Evolutionary conservation across 2,113 vertebrate genomes (phyloP), one percentile per base, ranked within the genome.

Genomic region (Pelusios castaneus): DNA sequence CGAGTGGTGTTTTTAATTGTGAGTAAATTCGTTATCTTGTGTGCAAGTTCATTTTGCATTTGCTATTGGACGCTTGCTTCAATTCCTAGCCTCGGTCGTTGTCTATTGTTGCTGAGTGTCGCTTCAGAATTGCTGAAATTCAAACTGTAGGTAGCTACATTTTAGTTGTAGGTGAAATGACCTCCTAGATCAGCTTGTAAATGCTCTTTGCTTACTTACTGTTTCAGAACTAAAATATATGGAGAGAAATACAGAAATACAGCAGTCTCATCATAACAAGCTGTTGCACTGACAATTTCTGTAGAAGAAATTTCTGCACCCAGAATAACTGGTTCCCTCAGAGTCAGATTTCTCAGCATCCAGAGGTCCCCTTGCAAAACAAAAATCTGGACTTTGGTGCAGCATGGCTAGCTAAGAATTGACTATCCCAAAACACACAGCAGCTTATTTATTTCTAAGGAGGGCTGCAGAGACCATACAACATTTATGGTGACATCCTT

Each of bases 161-260:
- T 67, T 41, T 34, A 7, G 67, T 31, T 90, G 73, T 49, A 78
- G 0, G 2, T 47, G 87, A 73, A 78, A 25, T 45, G 38, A 76
- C 43, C 13, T 41, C 41, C 6, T 21, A 1, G 12, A 1, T 0
- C n/a, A 11, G 43, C 27, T 63, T 75, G 19, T 34, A 1, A 0
- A 1, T 11, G 14, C 10, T 86, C 34, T 54, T 73, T 82, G 31
- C 80, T 29, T 76, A 27, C 43, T 76, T 13, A 45, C 43, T 76
- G 13, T 75, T 45, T 11, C 27, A 14, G 73, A 43, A 24, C 11
- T 43, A 45, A 76, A 45, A 75, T 43, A 11, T 38, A 43, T 6
- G 24, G 24, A 10, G 41, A 67, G 10, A 51, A 73, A 3, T 0
- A 11, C 5, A 31, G 34, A 29, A 43, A 76, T n/a, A 45, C 16